Percentiles rank a stretch among this genome's conserved stretches.
Conservation (phyloP, 2,113 vertebrate species). For the Echinops telfairi region DNA sequence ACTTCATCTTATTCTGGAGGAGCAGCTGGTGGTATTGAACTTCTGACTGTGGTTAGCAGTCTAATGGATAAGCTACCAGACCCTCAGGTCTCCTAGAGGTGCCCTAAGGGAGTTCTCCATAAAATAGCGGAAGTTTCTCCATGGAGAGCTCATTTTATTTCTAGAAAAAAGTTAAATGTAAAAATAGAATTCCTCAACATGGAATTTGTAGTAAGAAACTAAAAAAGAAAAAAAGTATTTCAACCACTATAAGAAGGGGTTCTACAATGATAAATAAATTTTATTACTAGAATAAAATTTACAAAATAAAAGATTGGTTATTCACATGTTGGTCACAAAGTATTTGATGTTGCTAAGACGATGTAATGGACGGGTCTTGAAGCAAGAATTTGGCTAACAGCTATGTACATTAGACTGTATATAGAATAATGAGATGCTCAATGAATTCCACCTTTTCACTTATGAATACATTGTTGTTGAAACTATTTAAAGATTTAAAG, state of each 20-base stretch:
- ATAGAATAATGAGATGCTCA: slow-evolving; percentile 33
- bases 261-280: neutral
- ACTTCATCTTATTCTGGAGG: no score
- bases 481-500: slow-evolving; percentile 13
- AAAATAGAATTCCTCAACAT: neutral
- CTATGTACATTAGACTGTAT: slow-evolving; percentile 27
- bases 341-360: neutral
- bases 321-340: neutral
- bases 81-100: neutral
- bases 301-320: slow-evolving; percentile 10
- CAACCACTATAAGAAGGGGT: neutral
- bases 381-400: slow-evolving; percentile 3
- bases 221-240: neutral
- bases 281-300: slow-evolving; percentile 35
- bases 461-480: neutral
- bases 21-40: no score
- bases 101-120: neutral
- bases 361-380: neutral
- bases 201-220: neutral
- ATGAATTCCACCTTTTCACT: slow-evolving; percentile 45
- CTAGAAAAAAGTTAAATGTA: slow-evolving; percentile 19
- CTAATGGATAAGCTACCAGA: no score
- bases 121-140: neutral
- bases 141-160: neutral
- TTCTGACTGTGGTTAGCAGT: no score